Evolutionary conservation across 2,797 vertebrate species (phyloP).

Genomic region (Enteromius viviparus): DNA sequence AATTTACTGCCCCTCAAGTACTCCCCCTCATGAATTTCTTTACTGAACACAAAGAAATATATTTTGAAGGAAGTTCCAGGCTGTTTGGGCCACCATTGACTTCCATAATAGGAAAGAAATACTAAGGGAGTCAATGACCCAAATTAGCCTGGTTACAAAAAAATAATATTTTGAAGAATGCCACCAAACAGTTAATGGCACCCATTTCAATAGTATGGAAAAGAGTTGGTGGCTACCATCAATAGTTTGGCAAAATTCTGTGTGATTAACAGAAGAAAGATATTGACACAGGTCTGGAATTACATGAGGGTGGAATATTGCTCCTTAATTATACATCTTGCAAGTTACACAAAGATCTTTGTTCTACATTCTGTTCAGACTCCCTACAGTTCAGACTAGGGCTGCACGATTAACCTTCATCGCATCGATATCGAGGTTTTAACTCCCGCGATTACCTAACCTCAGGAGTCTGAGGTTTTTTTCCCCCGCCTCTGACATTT

Average conservation of each 20-base stretch:
- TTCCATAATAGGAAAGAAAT: no score
- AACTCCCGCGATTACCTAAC: no score
- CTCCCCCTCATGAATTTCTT: no score
- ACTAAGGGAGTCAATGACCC: no score
- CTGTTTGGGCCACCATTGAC: no score
- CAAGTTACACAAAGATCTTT: constrained; percentile 5
- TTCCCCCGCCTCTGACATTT: no score
- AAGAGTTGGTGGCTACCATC: background rate
- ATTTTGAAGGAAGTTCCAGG: background rate
- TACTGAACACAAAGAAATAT: background rate
- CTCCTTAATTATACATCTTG: background rate
- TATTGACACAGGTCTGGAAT: background rate
- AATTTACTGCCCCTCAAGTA: no score
- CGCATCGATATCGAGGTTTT: no score
- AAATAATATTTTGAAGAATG: background rate
- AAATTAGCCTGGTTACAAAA: no score
- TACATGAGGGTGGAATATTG: background rate
- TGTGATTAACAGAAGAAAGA: background rate
- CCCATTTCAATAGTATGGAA: background rate
- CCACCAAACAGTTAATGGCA: background rate
- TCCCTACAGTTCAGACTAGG: background rate
- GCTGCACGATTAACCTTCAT: no score
- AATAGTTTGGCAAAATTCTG: background rate
- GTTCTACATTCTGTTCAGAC: background rate
- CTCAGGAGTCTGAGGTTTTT: no score